Base-by-base conservation (phyloP, 1,140 invertebrate genomes). In the Paraescarpia echinospica region DNA sequence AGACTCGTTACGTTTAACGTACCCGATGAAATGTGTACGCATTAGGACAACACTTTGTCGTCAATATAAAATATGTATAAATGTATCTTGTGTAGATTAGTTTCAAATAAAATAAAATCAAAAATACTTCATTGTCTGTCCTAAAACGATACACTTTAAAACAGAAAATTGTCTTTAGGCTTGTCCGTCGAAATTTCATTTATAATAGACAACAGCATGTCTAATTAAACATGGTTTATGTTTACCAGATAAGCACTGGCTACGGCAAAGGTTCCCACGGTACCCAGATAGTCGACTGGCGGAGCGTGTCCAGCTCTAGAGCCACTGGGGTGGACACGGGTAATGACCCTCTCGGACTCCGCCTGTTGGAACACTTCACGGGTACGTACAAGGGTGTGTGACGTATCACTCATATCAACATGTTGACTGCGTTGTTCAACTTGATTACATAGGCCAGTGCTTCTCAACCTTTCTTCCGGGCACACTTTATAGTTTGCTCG, bases 171-270 rank as follows among this genome's bases (percentile, higher is more conserved):
- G n/a, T n/a, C n/a, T n/a, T n/a, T n/a, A n/a, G n/a, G n/a, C n/a
- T n/a, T n/a, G n/a, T n/a, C n/a, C n/a, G n/a, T n/a, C n/a, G n/a
- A n/a, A n/a, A n/a, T n/a, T n/a, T n/a, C n/a, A n/a, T n/a, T n/a
- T n/a, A n/a, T n/a, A n/a, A 6, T 27, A 77, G 27, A 77, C 4
- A 77, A 77, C 4, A 77, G 59, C 9, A 22, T 77, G 14, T 27
- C 22, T 77, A 77, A 77, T 2, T 77, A 77, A 6, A 77, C 2
- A 18, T 77, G 59, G 59, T 6, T 77, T 77, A 2, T 77, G 22
- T 77, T 31, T 77, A 77, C 92, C 35, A 94, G 94, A 35, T 93
- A 92, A 51, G 93, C 91, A 4, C 91, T 94, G n/a, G 94, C 93
- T 90, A 93, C 91, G 6, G 93, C 89, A 34, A 92, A 91, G 34